These are phyloP conservation scores for Dicyrtoma fusca DNA, from an alignment of 2,888 invertebrate species.

Conservation along the genomic window DNA sequence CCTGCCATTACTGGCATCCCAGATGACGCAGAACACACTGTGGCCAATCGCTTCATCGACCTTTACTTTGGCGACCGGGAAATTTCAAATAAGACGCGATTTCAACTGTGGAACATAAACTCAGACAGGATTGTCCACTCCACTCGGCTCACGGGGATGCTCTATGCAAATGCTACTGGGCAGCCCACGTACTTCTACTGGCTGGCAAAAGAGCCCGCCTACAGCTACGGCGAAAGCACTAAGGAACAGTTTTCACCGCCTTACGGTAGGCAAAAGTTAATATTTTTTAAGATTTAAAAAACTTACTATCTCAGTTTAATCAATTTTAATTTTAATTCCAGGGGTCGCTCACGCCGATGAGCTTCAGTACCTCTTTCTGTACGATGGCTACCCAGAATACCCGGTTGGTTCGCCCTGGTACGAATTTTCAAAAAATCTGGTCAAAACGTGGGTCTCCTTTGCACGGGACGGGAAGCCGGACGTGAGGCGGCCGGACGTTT, in stretches of 20 bases:
- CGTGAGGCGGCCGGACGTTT: no score
- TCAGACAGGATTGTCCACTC: slow-evolving; percentile 6
- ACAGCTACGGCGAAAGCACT: slow-evolving; percentile 10
- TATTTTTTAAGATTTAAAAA: no score
- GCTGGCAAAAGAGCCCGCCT: slow-evolving; percentile 13
- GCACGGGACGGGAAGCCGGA: slow-evolving; percentile 10
- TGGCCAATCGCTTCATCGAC: slow-evolving; percentile 1
- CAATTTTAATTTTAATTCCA: background rate
- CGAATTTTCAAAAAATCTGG: slow-evolving; percentile 11
- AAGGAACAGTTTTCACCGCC: slow-evolving; percentile 21
- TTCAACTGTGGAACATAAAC: background rate
- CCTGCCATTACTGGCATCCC: background rate
- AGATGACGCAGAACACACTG: slow-evolving; percentile 19
- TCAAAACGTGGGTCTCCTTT: slow-evolving; percentile 29
- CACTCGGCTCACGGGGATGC: background rate
- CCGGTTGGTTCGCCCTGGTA: slow-evolving; percentile 29
- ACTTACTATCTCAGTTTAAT: no score
- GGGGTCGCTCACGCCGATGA: slow-evolving; percentile 34
- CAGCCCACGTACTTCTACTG: slow-evolving; percentile 23
- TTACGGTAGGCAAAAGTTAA: slow-evolving; percentile 15
- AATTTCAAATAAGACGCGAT: slow-evolving; percentile 3
- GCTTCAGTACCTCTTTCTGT: slow-evolving; percentile 29
- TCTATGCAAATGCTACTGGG: slow-evolving; percentile 4
- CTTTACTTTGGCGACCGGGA: slow-evolving; percentile 17
- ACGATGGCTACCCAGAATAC: slow-evolving; percentile 36